Base-by-base conservation (phyloP, 2,113 vertebrate species). In the Casuarius casuarius region DNA sequence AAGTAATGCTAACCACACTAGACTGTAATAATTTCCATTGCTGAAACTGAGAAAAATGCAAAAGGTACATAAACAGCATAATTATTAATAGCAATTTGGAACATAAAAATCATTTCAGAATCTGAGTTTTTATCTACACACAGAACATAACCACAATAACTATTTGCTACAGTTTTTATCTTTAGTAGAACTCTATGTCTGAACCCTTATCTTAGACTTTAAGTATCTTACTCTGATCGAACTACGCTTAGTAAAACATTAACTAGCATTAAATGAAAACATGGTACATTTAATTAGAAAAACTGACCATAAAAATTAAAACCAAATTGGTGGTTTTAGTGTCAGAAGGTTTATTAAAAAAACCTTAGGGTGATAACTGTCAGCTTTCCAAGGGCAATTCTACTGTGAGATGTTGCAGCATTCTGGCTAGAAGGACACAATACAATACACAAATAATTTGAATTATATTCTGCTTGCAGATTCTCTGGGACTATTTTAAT, bases 11-110 rank as follows among this genome's bases (percentile, higher is more conserved):
- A 44, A 23, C 31, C 65, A 56, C 33, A 14, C 18, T 65, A 61
- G 73, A 35, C 51, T 59, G 28, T 52, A 85, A 94, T 8, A 78
- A 68, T 83, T 96, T 95, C 92, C 84, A 87, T 31, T 89, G 81
- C 49, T 49, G 38, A 79, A 75, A 67, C 14, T 42, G 26, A 79
- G 48, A 91, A 76, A 94, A 76, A 61, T 71, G 82, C 63, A n/a
- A 66, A 95, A 87, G 35, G 4, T 51, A 82, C n/a, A 85, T 22
- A 85, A 90, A 49, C 18, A 76, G 23, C 40, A 18, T 9, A 10
- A 65, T 15, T 76, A 75, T 72, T 73, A 67, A 42, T 56, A 87
- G 54, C 26, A 79, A 80, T 51, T 10, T 63, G 35, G 21, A 44
- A 70, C 31, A 40, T 35, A 87, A 87, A 81, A 78, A 58, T 18